Base-by-base conservation (phyloP, 1,140 invertebrate genomes). In the Heterodera carotae region DNA sequence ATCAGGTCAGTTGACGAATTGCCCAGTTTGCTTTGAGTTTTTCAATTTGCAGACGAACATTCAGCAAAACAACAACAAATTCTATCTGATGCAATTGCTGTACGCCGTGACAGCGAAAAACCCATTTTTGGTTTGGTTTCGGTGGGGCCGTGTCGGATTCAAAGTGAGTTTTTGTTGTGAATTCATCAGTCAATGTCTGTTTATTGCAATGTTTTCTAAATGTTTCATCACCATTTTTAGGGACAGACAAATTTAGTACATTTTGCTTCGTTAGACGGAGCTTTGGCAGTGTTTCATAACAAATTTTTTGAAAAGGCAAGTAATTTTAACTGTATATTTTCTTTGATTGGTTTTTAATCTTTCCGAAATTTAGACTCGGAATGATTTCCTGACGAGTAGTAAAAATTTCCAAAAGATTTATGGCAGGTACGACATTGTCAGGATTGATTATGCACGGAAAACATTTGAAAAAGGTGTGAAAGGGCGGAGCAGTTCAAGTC, bases 131-230 rank as follows among this genome's bases (percentile, higher is more conserved):
- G 89, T 90, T 22, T 91, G 90, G 90, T 86, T 89, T 72, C 81
- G 90, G 8, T 91, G 90, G 90, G 90, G 90, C 5, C 86, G 90
- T 18, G 78, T 80, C 62, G 78, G 78, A 60, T 69, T 66, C 25
- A 73, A 69, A 86, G 75, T 76, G 64, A n/a, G n/a, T 53, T 78
- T 60, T 18, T 66, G 62, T 7, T 5, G 2, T 7, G 22, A 22
- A 1, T 66, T 5, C 4, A 5, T 6, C 4, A 62, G 18, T 4
- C 5, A 62, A 29, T 6, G n/a, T 34, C 18, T 53, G 12, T 1
- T 53, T 22, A 18, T 53, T 53, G 5, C 39, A 43, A 10, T 43
- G 15, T 4, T 2, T 7, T 43, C 15, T 43, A 43, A 43, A n/a
- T n/a, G 3, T 43, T 43, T 43, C 7, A 43, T 43, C n/a, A n/a